phyloP scores from a whole-genome alignment of 2,797 vertebrate genomes.

The Pangasius sanitwongsei region DNA sequence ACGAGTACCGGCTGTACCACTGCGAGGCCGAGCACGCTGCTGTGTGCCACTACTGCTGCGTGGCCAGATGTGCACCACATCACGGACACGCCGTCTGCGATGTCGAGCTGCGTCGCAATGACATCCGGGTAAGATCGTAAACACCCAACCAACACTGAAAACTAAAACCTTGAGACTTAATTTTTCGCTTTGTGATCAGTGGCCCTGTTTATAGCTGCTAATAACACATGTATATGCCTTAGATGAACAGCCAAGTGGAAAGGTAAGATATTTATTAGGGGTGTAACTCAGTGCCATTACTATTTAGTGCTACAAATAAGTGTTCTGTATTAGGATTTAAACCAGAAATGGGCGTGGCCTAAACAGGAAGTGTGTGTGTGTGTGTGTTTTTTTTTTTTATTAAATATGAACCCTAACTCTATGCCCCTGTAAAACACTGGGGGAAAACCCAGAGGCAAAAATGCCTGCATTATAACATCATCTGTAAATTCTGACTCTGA shows the following conservation, averaged over 20 bases:
- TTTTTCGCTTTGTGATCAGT: not conserved
- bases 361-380: not conserved
- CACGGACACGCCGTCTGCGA: conserved; percentile 96
- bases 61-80: conserved; percentile 93
- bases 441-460: not conserved
- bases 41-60: conserved; percentile 99
- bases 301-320: not conserved
- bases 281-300: not conserved
- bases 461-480: not conserved
- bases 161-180: not conserved
- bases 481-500: not conserved
- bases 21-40: conserved; percentile 98
- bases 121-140: conserved; percentile 89
- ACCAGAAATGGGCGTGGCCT: not conserved
- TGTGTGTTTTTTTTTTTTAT: no score
- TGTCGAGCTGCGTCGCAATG: conserved; percentile 95
- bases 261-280: not conserved
- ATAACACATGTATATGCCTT: not conserved
- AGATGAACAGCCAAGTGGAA: not conserved
- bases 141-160: not conserved
- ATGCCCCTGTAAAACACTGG: not conserved
- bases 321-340: not conserved
- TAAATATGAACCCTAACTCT: not conserved
- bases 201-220: not conserved
- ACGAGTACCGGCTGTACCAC: conserved; percentile 98